phyloP scores from a whole-genome alignment of 2,888 invertebrate genomes.

The Scaptomyza caliginosa region DNA sequence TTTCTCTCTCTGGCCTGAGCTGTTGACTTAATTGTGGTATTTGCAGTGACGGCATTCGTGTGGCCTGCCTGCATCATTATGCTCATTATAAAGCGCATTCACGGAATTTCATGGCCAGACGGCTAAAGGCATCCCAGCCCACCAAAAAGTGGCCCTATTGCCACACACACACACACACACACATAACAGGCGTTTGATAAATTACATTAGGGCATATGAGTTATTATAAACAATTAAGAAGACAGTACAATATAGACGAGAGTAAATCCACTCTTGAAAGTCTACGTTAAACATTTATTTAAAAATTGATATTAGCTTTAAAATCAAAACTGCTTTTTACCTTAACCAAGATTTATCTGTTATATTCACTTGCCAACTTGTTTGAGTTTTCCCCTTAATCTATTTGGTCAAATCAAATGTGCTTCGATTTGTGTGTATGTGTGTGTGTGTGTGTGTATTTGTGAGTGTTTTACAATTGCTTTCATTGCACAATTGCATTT shows the following conservation, averaged over 20 bases:
- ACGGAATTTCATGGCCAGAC: constrained; percentile 12
- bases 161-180: constrained; percentile 25
- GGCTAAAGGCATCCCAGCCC: constrained; percentile 1
- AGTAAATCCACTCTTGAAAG: not conserved
- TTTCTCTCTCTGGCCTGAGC: not conserved
- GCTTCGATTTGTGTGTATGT: not conserved
- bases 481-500: constrained; percentile 1
- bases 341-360: not conserved
- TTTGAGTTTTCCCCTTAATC: not conserved
- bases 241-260: not conserved
- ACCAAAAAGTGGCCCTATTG: not conserved
- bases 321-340: no score
- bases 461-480: not conserved
- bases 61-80: constrained; percentile 51
- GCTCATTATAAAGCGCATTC: constrained; percentile 49
- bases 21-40: constrained; percentile 52
- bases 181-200: constrained; percentile 49
- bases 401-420: not conserved
- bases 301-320: no score
- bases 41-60: constrained; percentile 27
- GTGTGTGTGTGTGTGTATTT: no score
- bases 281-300: not conserved
- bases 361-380: not conserved
- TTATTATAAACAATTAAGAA: constrained; percentile 56
- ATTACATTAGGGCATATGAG: constrained; percentile 52